These are phyloP conservation scores for Acanthurus tractus DNA, from an alignment of 2,797 vertebrate species.

Conservation along the genomic window DNA sequence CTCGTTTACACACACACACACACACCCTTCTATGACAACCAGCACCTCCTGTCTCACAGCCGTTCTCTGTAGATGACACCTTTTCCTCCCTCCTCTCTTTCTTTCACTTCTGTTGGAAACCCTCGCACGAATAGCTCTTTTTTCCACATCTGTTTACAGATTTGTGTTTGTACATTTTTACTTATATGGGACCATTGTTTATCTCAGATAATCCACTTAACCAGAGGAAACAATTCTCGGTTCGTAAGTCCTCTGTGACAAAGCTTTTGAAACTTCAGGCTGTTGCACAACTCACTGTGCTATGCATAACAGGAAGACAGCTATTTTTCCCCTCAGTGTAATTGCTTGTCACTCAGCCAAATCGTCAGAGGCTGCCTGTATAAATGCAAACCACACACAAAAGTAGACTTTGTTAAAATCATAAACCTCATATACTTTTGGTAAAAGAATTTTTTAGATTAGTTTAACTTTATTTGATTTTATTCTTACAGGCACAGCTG, in stretches of 20 bases:
- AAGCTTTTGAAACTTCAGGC: constrained; percentile 57
- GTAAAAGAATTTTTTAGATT: neutral
- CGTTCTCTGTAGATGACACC: constrained; percentile 16
- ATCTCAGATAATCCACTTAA: constrained; percentile 53
- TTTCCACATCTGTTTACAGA: neutral
- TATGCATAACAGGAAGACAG: constrained; percentile 77
- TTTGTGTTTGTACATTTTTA: neutral
- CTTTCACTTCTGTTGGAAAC: constrained; percentile 37
- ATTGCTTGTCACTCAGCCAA: constrained; percentile 59
- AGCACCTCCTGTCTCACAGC: constrained; percentile 35
- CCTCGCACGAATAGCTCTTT: constrained; percentile 5
- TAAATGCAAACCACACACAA: constrained; percentile 18
- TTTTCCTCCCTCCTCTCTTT: constrained; percentile 19
- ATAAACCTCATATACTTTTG: neutral
- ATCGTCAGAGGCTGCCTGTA: constrained; percentile 20
- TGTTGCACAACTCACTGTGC: constrained; percentile 61
- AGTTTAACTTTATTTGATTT: neutral
- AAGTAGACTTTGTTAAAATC: constrained; percentile 5
- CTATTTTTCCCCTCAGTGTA: constrained; percentile 58
- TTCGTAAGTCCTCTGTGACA: constrained; percentile 50
- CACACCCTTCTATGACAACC: constrained; percentile 23
- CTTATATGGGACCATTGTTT: constrained; percentile 36
- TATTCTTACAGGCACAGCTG: neutral
- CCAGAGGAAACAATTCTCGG: constrained; percentile 52
- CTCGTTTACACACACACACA: neutral